A percentile compares a stretch with the other conserved stretches of the same genome.
Evolutionary conservation across 1,140 invertebrate genomes (phyloP).

Genomic region (Pogonus chalceus): DNA sequence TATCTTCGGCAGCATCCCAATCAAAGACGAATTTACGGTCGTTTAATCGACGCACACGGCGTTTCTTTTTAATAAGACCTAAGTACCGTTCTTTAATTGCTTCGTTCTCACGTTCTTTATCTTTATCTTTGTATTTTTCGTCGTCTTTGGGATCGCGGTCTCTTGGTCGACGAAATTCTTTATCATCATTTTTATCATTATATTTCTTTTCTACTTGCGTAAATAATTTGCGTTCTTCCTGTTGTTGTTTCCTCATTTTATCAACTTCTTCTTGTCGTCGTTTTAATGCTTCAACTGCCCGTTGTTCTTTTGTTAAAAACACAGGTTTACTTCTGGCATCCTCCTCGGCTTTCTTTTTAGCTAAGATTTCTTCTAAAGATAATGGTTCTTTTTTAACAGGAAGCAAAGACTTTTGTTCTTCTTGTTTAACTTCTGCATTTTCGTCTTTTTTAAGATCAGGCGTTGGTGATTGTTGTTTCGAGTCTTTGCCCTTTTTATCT

Average conservation of each 20-base stretch:
- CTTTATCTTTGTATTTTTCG: slow-evolving; percentile 52
- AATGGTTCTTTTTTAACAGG: slow-evolving; percentile 74
- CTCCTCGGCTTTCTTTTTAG: slow-evolving; percentile 95
- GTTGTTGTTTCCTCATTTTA: slow-evolving; percentile 50
- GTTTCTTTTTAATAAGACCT: slow-evolving; percentile 89
- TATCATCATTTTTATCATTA: slow-evolving; percentile 24
- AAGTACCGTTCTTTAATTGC: slow-evolving; percentile 92
- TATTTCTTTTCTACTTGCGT: slow-evolving; percentile 19
- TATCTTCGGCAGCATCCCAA: slow-evolving; percentile 98
- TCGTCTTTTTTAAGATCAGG: slow-evolving; percentile 34
- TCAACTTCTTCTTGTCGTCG: slow-evolving; percentile 80
- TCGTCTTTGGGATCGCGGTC: slow-evolving; percentile 41
- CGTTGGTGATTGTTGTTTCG: slow-evolving; percentile 17
- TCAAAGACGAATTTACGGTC: slow-evolving; percentile 99
- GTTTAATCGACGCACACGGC: slow-evolving; percentile 83
- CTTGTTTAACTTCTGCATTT: slow-evolving; percentile 34
- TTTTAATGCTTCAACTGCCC: slow-evolving; percentile 79
- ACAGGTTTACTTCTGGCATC: slow-evolving; percentile 88
- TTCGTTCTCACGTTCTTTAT: slow-evolving; percentile 85
- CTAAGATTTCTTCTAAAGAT: slow-evolving; percentile 89
- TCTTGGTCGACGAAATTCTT: slow-evolving; percentile 22
- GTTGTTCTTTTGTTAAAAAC: slow-evolving; percentile 93
- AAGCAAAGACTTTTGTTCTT: slow-evolving; percentile 33
- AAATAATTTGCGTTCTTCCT: slow-evolving; percentile 54
- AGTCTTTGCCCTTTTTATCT: slow-evolving; percentile 30